A percentile compares a stretch with the other conserved stretches of the same genome.
Evolutionary conservation across 2,797 vertebrate genomes (phyloP).

Genomic region (Ateles fusciceps): DNA sequence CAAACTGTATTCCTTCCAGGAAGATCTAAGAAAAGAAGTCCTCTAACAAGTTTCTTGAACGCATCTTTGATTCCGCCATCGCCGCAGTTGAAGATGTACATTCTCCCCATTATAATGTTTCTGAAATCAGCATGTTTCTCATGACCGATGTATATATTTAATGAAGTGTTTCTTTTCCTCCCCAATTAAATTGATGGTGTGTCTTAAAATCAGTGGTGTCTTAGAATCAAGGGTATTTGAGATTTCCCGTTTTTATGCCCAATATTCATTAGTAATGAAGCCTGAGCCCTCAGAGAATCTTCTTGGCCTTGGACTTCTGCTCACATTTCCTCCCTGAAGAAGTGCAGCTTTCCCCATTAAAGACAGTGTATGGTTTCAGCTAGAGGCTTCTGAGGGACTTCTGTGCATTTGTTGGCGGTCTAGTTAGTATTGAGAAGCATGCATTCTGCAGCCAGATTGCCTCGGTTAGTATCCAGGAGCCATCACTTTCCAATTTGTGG

Average conservation of each 20-base stretch:
- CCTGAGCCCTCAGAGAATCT: neutral
- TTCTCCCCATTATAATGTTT: neutral
- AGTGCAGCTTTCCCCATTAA: neutral
- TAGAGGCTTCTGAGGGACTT: neutral
- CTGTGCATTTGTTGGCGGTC: neutral
- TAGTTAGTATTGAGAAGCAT: neutral
- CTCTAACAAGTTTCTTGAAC: neutral
- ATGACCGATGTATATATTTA: neutral
- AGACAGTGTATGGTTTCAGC: neutral
- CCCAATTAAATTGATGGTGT: neutral
- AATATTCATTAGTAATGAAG: neutral
- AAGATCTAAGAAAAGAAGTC: neutral
- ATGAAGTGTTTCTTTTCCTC: neutral
- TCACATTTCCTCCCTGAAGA: neutral
- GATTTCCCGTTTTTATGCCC: neutral
- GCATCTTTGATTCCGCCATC: neutral
- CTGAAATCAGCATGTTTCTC: neutral
- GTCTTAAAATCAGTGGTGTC: neutral
- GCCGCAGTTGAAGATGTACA: neutral
- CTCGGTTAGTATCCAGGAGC: neutral
- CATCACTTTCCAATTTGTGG: neutral
- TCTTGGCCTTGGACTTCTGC: neutral
- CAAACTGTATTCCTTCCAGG: neutral
- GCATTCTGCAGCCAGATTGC: neutral
- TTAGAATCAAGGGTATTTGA: neutral